phyloP scores from a whole-genome alignment of 2,113 vertebrate species.

The Ceratotherium simum region DNA sequence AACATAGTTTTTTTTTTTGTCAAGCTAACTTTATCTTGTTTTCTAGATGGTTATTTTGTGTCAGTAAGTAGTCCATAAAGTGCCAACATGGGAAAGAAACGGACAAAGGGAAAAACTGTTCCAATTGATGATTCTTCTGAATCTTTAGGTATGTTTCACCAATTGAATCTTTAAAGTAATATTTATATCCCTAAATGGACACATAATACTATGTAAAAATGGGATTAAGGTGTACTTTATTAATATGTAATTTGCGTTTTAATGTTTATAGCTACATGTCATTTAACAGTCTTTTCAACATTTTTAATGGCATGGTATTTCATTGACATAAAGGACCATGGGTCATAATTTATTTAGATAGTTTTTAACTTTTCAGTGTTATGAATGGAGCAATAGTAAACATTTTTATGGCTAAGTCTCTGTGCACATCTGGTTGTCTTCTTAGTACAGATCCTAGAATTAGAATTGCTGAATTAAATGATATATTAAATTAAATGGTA shows the following conservation, averaged over 20 bases:
- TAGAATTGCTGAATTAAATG: not conserved
- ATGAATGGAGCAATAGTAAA: not conserved
- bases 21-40: constrained; percentile 68
- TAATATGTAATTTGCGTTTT: constrained; percentile 31
- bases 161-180: constrained; percentile 47
- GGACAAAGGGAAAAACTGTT: constrained; percentile 85
- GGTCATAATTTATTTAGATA: not conserved
- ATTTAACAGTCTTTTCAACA: not conserved
- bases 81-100: constrained; percentile 88
- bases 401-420: constrained; percentile 16
- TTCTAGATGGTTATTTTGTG: constrained; percentile 81
- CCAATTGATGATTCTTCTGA: constrained; percentile 80
- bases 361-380: not conserved
- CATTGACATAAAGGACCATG: not conserved
- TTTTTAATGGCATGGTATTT: constrained; percentile 40
- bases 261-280: constrained; percentile 7
- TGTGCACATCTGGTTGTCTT: not conserved
- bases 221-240: not conserved
- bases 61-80: constrained; percentile 80
- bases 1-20: not conserved
- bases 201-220: constrained; percentile 35
- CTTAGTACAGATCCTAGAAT: constrained; percentile 18
- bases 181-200: constrained; percentile 10
- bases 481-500: not conserved
- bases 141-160: constrained; percentile 78